Base-by-base conservation (phyloP, 2,113 vertebrate genomes). In the Bos javanicus region DNA sequence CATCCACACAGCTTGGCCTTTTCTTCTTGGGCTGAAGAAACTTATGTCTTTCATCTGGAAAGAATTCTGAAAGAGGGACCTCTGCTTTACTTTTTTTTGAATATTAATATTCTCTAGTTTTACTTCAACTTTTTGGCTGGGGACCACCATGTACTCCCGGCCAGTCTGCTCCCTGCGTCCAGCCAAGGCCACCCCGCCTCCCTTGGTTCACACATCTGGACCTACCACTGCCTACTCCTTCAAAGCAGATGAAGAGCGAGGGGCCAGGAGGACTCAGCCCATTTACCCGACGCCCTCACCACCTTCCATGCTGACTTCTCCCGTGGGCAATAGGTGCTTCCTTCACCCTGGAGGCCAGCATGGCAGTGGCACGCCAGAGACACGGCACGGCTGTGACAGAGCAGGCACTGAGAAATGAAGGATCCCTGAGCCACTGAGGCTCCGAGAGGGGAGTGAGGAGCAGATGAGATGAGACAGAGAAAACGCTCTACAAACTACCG, bases 261-360 rank as follows among this genome's bases (percentile, higher is more conserved):
- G 85, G 11, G 54, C 62, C 26, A 0, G 6, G 17, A 25, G 48
- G 3, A 62, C 6, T 13, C 14, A 26, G 90, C 14, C 17, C 33
- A 15, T 87, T 60, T 2, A 0, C 83, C 30, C 16, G 7, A 1
- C 0, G 56, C 57, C 67, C 50, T 48, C 67, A 10, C 13, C 0
- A 1, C 3, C 15, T 43, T 13, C 82, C n/a, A 26, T 2, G 3
- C 33, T 16, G 15, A 12, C 26, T 2, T 6, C 7, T 21, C 36
- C 0, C 0, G 82, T 19, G 8, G n/a, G 21, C 46, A 23, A 7
- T 0, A 13, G 39, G 56, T 0, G 6, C 7, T 15, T 0, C 10
- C n/a, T 56, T 26, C 0, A 15, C 21, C 14, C 80, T n/a, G 0
- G 52, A 39, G 17, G 57, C 1, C 21, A 26, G n/a, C 78, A 7